These are phyloP conservation scores for Miltochrista miniata DNA, from an alignment of 2,888 invertebrate genomes.

Conservation along the genomic window DNA sequence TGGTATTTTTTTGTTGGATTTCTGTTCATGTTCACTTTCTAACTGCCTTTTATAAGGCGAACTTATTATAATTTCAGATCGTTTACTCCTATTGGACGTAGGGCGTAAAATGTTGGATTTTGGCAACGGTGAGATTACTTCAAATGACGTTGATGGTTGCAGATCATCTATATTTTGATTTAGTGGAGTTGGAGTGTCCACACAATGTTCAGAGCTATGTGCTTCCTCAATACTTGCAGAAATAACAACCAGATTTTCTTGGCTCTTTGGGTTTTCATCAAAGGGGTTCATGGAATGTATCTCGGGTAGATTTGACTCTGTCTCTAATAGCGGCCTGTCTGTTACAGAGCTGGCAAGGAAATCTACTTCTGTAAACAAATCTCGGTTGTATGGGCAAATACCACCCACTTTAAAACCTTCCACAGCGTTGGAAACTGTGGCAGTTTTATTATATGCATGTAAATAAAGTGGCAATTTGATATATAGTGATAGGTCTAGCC, in stretches of 20 bases:
- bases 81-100: background rate
- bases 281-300: background rate
- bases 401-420: slow-evolving; percentile 25
- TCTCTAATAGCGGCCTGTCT: background rate
- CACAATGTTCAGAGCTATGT: background rate
- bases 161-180: background rate
- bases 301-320: background rate
- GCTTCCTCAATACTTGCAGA: background rate
- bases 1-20: background rate
- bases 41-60: background rate
- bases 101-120: background rate
- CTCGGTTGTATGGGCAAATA: slow-evolving; percentile 18
- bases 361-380: slow-evolving; percentile 19
- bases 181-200: background rate
- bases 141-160: background rate
- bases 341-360: background rate
- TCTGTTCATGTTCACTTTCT: background rate
- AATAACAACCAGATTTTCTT: background rate
- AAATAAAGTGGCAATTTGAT: slow-evolving; percentile 17
- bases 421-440: slow-evolving; percentile 20
- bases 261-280: background rate
- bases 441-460: slow-evolving; percentile 19
- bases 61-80: background rate
- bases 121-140: background rate
- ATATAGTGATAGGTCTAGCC: slow-evolving; percentile 15